Percentiles rank a stretch among this genome's conserved stretches.
Evolutionary conservation across 2,113 vertebrate species (phyloP).

Genomic region (Centrocercus urophasianus): DNA sequence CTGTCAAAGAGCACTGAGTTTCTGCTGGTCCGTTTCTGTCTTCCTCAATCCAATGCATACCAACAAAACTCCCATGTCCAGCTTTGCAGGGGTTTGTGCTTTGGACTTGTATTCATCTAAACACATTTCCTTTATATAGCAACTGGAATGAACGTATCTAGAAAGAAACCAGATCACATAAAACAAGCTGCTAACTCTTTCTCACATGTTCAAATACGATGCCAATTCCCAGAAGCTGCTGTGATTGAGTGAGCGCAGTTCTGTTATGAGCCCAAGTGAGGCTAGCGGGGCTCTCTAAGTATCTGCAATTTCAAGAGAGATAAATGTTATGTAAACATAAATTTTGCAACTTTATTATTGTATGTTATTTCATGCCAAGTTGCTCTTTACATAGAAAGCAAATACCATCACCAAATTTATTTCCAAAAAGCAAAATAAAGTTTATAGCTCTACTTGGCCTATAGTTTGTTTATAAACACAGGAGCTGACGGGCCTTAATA

Average conservation of each 20-base stretch:
- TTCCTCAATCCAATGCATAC: neutral
- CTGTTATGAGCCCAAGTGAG: neutral
- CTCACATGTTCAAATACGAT: conserved; percentile 49
- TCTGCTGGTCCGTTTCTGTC: neutral
- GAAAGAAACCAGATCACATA: conserved; percentile 47
- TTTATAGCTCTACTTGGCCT: conserved; percentile 15
- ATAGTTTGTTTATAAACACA: conserved; percentile 30
- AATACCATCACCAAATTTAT: neutral
- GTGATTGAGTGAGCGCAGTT: neutral
- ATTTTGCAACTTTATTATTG: neutral
- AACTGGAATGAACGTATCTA: conserved; percentile 55
- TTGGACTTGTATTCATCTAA: neutral
- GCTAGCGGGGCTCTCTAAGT: neutral
- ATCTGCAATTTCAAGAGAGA: conserved; percentile 29
- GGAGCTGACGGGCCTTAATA: neutral
- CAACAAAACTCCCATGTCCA: neutral
- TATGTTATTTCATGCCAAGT: conserved; percentile 1
- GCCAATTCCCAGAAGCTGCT: conserved; percentile 70
- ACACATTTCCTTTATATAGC: conserved; percentile 29
- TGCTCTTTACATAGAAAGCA: neutral
- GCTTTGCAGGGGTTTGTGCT: neutral
- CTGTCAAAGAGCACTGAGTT: neutral
- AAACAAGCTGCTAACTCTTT: conserved; percentile 52
- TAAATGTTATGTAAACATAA: conserved; percentile 27
- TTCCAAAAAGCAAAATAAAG: conserved; percentile 10